Percentiles rank a stretch among this genome's conserved stretches.
Conservation (phyloP, 2,888 invertebrate species). For the Cheilosia vulpina region DNA sequence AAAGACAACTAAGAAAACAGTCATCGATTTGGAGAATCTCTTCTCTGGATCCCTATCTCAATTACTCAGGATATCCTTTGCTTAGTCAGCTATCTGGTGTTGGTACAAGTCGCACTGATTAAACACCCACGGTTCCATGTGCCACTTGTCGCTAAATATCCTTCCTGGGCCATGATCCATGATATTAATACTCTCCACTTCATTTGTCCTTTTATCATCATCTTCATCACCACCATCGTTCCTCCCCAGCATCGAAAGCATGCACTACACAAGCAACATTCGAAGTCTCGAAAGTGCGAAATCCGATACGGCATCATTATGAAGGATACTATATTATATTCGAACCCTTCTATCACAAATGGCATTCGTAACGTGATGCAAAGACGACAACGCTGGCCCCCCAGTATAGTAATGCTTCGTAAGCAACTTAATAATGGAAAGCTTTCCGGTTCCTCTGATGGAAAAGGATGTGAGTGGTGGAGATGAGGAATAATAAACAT, state of each 20-base stretch:
- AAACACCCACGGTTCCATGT: constrained; percentile 57
- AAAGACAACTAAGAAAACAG: not conserved
- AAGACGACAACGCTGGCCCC: not conserved
- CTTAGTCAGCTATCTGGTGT: constrained; percentile 42
- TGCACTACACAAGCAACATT: constrained; percentile 42
- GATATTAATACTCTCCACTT: constrained; percentile 27
- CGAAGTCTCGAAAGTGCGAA: constrained; percentile 66
- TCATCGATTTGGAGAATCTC: constrained; percentile 2
- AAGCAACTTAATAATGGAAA: constrained; percentile 71
- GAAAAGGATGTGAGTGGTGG: constrained; percentile 3
- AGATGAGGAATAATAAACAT: constrained; percentile 36
- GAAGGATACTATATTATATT: constrained; percentile 55
- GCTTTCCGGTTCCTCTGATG: constrained; percentile 62
- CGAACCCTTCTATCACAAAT: constrained; percentile 35
- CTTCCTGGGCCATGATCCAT: constrained; percentile 24
- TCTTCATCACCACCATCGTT: constrained; percentile 29
- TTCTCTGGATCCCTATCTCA: constrained; percentile 23
- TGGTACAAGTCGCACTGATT: constrained; percentile 59
- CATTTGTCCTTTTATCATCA: constrained; percentile 46
- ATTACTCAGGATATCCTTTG: constrained; percentile 58
- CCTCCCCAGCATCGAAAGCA: constrained; percentile 35
- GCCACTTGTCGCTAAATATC: constrained; percentile 57
- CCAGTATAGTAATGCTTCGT: constrained; percentile 64
- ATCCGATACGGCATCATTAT: constrained; percentile 60
- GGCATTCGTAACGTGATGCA: constrained; percentile 52